Evolutionary conservation across 2,797 vertebrate species (phyloP).

Genomic region (Lepilemur ruficaudatus): DNA sequence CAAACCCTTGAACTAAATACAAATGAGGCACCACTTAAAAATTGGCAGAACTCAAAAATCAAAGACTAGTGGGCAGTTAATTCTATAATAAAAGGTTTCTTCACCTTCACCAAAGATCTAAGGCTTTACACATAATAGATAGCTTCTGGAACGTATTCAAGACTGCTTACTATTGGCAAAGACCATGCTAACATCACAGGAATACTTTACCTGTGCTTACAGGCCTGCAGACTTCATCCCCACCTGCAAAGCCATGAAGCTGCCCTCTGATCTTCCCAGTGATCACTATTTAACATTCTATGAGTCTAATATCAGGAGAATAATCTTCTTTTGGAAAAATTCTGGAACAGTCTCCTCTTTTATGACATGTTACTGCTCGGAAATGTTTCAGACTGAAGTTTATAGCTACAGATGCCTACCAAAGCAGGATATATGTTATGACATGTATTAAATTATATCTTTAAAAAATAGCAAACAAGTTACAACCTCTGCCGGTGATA

Average conservation of each 20-base stretch:
- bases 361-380: not conserved
- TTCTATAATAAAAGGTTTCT: not conserved
- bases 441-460: not conserved
- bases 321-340: not conserved
- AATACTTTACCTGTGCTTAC: not conserved
- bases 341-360: not conserved
- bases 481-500: not conserved
- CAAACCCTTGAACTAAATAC: not conserved
- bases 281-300: not conserved
- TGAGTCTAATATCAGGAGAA: not conserved
- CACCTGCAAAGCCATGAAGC: not conserved
- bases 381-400: constrained; percentile 15
- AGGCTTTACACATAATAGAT: not conserved
- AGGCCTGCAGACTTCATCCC: not conserved
- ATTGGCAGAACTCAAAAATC: not conserved
- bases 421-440: not conserved
- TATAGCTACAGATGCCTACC: not conserved
- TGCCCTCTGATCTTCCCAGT: not conserved
- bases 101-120: not conserved
- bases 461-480: not conserved
- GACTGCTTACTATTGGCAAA: not conserved
- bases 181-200: not conserved
- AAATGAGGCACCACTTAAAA: not conserved
- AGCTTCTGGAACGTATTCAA: not conserved
- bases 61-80: not conserved